Base-by-base conservation (phyloP, 2,113 vertebrate genomes). In the Triplophysa tibetana region DNA sequence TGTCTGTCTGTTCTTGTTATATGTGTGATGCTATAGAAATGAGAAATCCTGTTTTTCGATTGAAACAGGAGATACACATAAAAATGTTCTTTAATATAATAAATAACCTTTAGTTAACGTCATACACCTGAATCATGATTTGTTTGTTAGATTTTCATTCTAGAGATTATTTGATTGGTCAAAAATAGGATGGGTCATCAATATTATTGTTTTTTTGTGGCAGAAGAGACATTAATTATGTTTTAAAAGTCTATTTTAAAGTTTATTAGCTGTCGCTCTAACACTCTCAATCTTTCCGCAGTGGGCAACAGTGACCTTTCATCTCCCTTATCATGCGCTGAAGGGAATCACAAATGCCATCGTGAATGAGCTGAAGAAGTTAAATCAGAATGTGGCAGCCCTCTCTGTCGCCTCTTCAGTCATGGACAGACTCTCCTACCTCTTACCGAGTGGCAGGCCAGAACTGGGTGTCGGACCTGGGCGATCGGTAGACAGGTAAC, bases 361-460 rank as follows among this genome's bases (percentile, higher is more conserved):
- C 84, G 97, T 98, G 89, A 97, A 93, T 87, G 98, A 99, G 94
- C 94, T 99, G 88, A 99, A 98, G 95, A 99, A 99, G 94, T 95
- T 98, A 88, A 99, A 98, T 94, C 97, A 98, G 92, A 99, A 99
- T 91, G 92, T 98, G 87, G 96, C 97, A 91, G 98, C 98, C 92
- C 94, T 99, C 93, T 96, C 98, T 88, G 98, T 99, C 88, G 97
- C 97, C 48, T 99, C 98, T 88, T 98, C 97, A 88, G 95, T 99
- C 91, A 96, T 99, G 97, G 97, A 99, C 94, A 94, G 98, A 90
- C 95, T 99, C 86, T 98, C 97, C 94, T 99, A 99, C 95, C 97
- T 99, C 93, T 94, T 99, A 91, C 96, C 96, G 81, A 99, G 96
- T 33, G 96, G 95, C 56, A 94, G 97, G 75, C 96, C 96, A 33